Percentiles rank a stretch among this genome's conserved stretches.
Evolutionary conservation across 2,888 invertebrate genomes (phyloP).

Genomic region (Amaurobius ferox): DNA sequence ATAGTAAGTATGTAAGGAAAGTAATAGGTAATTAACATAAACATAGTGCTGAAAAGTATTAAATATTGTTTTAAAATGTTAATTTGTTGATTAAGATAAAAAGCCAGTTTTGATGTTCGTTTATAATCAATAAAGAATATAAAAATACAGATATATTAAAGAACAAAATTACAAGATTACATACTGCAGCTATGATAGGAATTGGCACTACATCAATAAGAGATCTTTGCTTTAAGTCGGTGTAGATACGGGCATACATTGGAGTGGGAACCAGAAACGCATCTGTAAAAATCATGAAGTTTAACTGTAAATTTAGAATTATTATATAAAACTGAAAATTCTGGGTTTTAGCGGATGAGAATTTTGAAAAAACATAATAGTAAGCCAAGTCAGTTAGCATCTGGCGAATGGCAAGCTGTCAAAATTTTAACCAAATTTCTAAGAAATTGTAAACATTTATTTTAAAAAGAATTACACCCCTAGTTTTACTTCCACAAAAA

Average conservation of each 20-base stretch:
- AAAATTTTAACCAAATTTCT: background rate
- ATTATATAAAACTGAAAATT: too few species aligned
- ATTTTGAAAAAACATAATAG: background rate
- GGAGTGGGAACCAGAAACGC: slow-evolving; percentile 74
- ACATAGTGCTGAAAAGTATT: too few species aligned
- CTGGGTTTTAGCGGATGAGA: background rate
- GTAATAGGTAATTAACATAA: too few species aligned
- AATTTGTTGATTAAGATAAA: too few species aligned
- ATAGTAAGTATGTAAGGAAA: too few species aligned
- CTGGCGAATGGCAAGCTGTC: background rate
- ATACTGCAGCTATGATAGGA: slow-evolving; percentile 41
- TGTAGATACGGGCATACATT: slow-evolving; percentile 74
- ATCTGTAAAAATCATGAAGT: slow-evolving; percentile 40
- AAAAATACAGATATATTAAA: too few species aligned
- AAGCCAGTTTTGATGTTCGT: too few species aligned
- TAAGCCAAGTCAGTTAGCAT: background rate
- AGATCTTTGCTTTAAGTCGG: slow-evolving; percentile 73
- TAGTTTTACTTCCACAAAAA: too few species aligned
- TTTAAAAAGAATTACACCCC: too few species aligned
- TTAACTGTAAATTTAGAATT: background rate
- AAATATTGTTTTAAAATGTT: too few species aligned
- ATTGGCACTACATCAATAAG: slow-evolving; percentile 71
- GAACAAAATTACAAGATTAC: too few species aligned
- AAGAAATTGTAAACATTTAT: background rate
- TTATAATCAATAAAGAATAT: too few species aligned